Conservation (phyloP, 2,888 invertebrate species). For the Odiellus spinosus region DNA sequence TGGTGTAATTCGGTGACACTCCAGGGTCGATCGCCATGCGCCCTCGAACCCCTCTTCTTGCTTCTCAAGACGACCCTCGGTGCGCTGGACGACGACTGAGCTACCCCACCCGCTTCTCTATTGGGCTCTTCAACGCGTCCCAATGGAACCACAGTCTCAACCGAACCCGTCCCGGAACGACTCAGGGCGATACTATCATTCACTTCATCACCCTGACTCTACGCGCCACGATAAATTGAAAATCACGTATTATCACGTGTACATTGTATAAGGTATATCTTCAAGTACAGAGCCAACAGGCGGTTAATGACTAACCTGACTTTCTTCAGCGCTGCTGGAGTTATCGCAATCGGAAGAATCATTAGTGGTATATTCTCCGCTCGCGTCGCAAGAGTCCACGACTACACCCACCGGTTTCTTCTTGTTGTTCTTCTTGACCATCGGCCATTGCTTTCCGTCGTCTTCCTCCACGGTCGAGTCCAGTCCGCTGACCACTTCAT, state of each 20-base stretch:
- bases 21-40: constrained; percentile 48
- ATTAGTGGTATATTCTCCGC: constrained; percentile 66
- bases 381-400: constrained; percentile 52
- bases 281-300: too few species aligned
- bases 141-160: constrained; percentile 16
- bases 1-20: constrained; percentile 74
- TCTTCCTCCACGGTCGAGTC: too few species aligned
- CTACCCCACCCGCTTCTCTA: background rate
- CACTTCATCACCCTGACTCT: constrained; percentile 15
- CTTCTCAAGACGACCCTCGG: constrained; percentile 18
- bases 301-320: too few species aligned
- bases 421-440: too few species aligned
- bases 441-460: too few species aligned
- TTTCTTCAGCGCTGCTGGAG: too few species aligned
- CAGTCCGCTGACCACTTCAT: too few species aligned
- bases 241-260: too few species aligned
- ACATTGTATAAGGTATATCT: too few species aligned
- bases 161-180: constrained; percentile 15
- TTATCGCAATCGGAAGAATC: constrained; percentile 16
- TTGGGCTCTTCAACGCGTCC: constrained; percentile 4
- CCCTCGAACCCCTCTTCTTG: constrained; percentile 11
- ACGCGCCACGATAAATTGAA: too few species aligned
- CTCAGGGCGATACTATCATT: constrained; percentile 21
- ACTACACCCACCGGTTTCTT: background rate
- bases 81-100: background rate